Base-by-base conservation (phyloP, 2,888 invertebrate genomes). In the Yponomeuta sedellus region DNA sequence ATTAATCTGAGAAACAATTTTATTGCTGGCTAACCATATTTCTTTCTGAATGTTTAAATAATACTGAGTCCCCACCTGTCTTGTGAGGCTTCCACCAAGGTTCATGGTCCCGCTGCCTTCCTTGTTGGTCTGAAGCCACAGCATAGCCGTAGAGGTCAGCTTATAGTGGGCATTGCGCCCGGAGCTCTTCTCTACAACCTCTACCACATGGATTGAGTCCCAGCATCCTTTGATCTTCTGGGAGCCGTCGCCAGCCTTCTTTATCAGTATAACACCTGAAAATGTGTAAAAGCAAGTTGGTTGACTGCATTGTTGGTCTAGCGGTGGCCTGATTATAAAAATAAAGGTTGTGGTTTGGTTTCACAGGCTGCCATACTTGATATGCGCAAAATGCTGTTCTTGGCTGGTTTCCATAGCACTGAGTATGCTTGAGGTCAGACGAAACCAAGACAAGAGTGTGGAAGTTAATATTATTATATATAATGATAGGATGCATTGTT, bases 151-250 rank as follows among this genome's bases (percentile, higher is more conserved):
- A 0, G 99, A 99, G 61, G 99, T 99, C 78, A 99, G 93, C 92
- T 99, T 99, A 85, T 99, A 99, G 85, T 99, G 98, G 28, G 99
- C 99, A 74, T 95, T 96, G 66, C 98, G 93, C 0, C 98, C 98
- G 28, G 96, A 96, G 64, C 97, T 95, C 87, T 99, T 99, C 83
- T 99, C 98, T 81, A 97, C 97, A 1, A 99, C 99, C 90, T 99
- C 99, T 19, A 99, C 97, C 0, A 99, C 99, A 81, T 99, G 99
- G 79, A 99, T 98, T 1, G 99, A 99, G 84, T 99, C 99, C 99
- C 99, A 99, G 86, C 99, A 99, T 1, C 99, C 99, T 85, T 98
- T 98, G 76, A 99, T 99, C 90, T 98, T 98, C 89, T 97, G 98
- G 57, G 98, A 98, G 19, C 99, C 99, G 86, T 99, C 99, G 0